Conservation (phyloP, 2,797 vertebrate species). For the Limosa lapponica region DNA sequence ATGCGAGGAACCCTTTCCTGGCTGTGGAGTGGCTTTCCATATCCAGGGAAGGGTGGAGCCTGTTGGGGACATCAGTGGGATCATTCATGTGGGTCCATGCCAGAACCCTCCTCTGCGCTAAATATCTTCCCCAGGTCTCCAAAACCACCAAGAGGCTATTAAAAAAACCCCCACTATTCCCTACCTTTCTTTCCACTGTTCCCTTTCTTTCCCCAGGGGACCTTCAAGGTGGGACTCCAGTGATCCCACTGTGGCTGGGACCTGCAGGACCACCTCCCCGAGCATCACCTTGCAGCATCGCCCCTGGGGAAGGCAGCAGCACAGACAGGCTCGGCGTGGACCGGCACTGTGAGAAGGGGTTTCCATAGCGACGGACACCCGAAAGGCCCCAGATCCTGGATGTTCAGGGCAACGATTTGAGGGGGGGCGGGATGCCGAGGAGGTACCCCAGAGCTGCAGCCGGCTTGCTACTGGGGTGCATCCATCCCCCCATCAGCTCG, state of each 20-base stretch:
- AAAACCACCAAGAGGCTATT: background rate
- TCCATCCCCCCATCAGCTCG: accelerated
- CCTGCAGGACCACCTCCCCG: background rate
- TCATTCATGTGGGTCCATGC: accelerated
- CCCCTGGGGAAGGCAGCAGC: background rate
- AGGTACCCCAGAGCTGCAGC: background rate
- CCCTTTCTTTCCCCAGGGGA: background rate
- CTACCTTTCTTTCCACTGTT: too few species aligned
- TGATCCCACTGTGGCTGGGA: accelerated
- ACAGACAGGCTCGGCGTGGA: background rate
- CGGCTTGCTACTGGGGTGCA: background rate
- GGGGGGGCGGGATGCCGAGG: accelerated
- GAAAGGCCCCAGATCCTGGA: background rate
- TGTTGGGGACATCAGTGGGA: background rate
- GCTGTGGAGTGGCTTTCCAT: background rate
- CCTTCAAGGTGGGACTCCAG: accelerated
- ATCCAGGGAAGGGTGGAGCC: background rate
- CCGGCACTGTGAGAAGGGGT: background rate
- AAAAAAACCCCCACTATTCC: accelerated
- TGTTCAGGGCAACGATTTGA: background rate
- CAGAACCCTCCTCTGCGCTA: background rate
- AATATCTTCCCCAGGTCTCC: background rate
- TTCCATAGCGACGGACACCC: conserved; percentile 4
- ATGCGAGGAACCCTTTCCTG: background rate
- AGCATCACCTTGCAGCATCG: background rate